phyloP scores from a whole-genome alignment of 2,113 vertebrate species.

The Chauna torquata region DNA sequence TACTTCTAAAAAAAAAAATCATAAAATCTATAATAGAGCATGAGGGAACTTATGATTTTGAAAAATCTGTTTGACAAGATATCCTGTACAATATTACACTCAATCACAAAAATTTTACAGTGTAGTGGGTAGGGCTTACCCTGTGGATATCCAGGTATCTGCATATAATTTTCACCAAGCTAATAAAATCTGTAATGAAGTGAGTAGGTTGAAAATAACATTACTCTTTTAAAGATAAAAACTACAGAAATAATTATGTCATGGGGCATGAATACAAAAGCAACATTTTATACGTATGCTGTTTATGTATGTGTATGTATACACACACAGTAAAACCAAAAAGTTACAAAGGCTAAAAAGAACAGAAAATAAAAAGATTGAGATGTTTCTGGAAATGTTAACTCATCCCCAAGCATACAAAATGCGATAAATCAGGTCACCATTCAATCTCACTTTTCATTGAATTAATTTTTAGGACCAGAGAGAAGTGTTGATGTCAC shows the following conservation, averaged over 20 bases:
- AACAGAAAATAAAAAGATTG: background rate
- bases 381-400: background rate
- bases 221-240: background rate
- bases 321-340: background rate
- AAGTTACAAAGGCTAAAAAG: background rate
- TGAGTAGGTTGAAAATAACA: background rate
- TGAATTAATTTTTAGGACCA: constrained; percentile 76
- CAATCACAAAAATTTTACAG: background rate
- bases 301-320: background rate
- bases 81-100: background rate
- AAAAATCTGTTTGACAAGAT: background rate
- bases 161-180: background rate
- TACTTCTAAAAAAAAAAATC: background rate
- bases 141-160: background rate
- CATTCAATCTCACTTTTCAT: background rate
- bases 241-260: background rate
- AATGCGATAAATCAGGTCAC: background rate
- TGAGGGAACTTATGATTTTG: background rate
- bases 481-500: constrained; percentile 93
- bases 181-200: background rate
- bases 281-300: background rate
- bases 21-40: background rate
- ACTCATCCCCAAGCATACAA: background rate
- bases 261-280: background rate
- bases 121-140: fast-evolving